These are phyloP conservation scores for Chromobotia macracanthus DNA, from an alignment of 2,797 vertebrate genomes.

Conservation along the genomic window DNA sequence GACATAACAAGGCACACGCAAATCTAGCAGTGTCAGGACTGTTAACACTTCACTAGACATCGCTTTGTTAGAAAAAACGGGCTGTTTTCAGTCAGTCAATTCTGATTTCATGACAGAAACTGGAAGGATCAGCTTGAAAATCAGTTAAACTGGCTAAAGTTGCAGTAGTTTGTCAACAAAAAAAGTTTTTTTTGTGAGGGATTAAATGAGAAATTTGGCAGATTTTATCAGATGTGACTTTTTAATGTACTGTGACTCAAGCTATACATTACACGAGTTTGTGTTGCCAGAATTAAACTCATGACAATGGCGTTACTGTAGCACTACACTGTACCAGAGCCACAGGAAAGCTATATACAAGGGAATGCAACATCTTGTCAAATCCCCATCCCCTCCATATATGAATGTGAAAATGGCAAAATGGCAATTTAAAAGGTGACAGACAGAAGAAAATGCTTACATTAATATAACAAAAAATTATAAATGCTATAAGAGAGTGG, in stretches of 20 bases:
- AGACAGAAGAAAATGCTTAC: background rate
- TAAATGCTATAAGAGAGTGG: no score
- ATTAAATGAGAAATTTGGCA: background rate
- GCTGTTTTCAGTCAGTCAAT: constrained; percentile 65
- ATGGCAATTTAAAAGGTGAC: constrained; percentile 1
- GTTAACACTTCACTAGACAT: constrained; percentile 69
- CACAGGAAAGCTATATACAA: background rate
- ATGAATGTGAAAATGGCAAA: background rate
- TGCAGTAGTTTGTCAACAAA: constrained; percentile 8
- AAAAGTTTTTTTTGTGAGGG: background rate
- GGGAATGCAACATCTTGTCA: background rate
- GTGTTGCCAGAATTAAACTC: background rate
- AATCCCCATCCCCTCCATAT: background rate
- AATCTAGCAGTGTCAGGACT: constrained; percentile 68
- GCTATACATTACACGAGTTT: background rate
- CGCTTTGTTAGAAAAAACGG: constrained; percentile 30
- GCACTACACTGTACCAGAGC: background rate
- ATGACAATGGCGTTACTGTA: background rate
- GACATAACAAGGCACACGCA: constrained; percentile 64
- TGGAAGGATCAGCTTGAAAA: constrained; percentile 38
- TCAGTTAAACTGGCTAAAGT: constrained; percentile 31
- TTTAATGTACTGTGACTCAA: background rate
- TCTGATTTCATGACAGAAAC: constrained; percentile 37
- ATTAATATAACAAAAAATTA: background rate
- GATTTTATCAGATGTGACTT: background rate